These are phyloP conservation scores for Lordiphosa andalusiaca DNA, from an alignment of 2,888 invertebrate genomes.

Conservation along the genomic window DNA sequence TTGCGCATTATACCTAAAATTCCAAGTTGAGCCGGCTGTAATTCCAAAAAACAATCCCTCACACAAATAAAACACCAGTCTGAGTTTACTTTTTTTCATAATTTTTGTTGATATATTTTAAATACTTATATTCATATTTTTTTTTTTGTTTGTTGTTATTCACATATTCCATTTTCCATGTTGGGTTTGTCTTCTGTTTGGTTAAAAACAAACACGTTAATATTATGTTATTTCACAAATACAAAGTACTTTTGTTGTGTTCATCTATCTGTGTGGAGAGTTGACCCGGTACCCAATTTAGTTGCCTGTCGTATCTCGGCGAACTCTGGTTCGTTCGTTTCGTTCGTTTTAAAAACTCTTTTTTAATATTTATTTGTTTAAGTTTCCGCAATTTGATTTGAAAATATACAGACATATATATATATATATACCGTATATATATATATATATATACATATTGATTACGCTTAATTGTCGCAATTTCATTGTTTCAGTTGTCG, in stretches of 20 bases:
- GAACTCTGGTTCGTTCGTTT: conserved; percentile 13
- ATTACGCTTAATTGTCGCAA: conserved; percentile 70
- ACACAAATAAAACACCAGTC: conserved; percentile 20
- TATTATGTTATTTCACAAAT: conserved; percentile 73
- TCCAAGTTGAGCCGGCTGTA: too few relatives aligned
- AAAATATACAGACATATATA: conserved; percentile 21
- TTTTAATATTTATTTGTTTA: conserved; percentile 5
- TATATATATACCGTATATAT: conserved; percentile 27
- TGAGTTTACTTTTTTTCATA: conserved; percentile 43
- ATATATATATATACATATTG: conserved; percentile 39
- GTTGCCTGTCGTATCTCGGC: conserved; percentile 8
- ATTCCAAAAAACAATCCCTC: not conserved
- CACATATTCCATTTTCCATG: conserved; percentile 58
- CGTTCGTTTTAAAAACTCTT: conserved; percentile 30
- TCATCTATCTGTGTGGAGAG: conserved; percentile 12
- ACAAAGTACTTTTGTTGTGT: conserved; percentile 50
- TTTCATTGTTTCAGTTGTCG: conserved; percentile 72
- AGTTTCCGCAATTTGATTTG: conserved; percentile 28
- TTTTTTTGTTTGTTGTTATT: too few relatives aligned
- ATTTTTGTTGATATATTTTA: conserved; percentile 68
- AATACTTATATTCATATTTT: conserved; percentile 66
- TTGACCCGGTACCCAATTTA: not conserved
- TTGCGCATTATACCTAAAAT: too few relatives aligned
- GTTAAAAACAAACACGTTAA: conserved; percentile 74
- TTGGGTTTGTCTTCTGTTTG: conserved; percentile 23